Conservation (phyloP, 2,888 invertebrate species). For the Ptychoptera albimana region DNA sequence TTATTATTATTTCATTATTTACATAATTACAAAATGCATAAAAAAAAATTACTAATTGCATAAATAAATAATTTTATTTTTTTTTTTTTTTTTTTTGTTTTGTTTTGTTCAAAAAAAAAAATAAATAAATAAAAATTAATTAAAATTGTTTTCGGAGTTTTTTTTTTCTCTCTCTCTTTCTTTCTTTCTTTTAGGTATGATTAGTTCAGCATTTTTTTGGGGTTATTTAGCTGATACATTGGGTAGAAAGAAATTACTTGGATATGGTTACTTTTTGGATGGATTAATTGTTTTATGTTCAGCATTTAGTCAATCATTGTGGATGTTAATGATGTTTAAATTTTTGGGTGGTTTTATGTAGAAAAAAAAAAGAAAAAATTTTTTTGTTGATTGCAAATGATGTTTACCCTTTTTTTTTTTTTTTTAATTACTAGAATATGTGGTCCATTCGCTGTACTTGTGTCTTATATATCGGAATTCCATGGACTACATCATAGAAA, state of each 20-base stretch:
- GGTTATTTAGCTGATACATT: constrained; percentile 60
- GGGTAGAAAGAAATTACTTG: constrained; percentile 49
- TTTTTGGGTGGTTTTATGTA: constrained; percentile 60
- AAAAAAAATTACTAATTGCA: too few species aligned
- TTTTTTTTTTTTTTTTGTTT: too few species aligned
- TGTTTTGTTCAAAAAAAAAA: too few species aligned
- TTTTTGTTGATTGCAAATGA: not conserved
- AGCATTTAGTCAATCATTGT: constrained; percentile 47
- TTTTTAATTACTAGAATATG: constrained; percentile 31
- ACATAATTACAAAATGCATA: too few species aligned
- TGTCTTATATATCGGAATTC: constrained; percentile 57
- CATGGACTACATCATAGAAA: constrained; percentile 49
- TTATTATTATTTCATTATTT: too few species aligned
- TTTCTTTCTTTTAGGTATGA: constrained; percentile 44
- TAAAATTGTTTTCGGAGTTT: too few species aligned
- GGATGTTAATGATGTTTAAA: constrained; percentile 50
- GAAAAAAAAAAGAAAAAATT: not conserved
- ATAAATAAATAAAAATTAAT: too few species aligned
- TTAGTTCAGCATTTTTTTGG: constrained; percentile 58
- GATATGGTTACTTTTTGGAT: constrained; percentile 47
- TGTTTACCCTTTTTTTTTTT: not conserved
- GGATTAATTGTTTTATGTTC: constrained; percentile 45
- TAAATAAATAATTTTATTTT: too few species aligned
- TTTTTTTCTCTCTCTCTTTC: not conserved
- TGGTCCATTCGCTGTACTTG: constrained; percentile 58